Base-by-base conservation (phyloP, 1,140 invertebrate genomes). In the Penaeus indicus region DNA sequence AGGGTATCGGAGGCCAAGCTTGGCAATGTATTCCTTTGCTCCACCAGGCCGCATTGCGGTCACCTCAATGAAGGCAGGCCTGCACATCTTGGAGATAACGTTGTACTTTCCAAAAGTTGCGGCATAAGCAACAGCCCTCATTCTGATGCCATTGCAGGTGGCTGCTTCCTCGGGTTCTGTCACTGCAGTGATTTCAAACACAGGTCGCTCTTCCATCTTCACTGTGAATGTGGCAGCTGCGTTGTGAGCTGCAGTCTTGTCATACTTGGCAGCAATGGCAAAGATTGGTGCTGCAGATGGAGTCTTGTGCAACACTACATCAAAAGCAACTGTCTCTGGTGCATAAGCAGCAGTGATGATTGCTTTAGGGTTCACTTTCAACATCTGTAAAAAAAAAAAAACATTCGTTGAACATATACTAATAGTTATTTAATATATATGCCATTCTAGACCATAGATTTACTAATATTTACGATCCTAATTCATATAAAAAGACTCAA, bases 301-400 rank as follows among this genome's bases (percentile, higher is more conserved):
- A 83, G 86, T 78, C 80, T 84, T 83, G 42, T 77, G 80, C 69
- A 88, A 88, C 60, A 32, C 61, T 32, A 88, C 18, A 22, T 88
- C 81, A 77, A 88, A 63, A 22, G 62, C 86, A 60, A n/a, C 25
- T 21, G 80, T 83, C 13, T 83, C 42, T 25, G 47, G 80, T 62
- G 64, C 64, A 54, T 47, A 77, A 38, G 86, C 64, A 8, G 16
- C 67, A 18, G 60, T 60, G 22, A 88, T 19, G 32, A 32, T 84
- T 8, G 83, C 64, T 27, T 75, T 83, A 32, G 86, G 86, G 5
- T 63, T 54, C 13, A 77, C 67, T 16, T 38, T 67, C 18, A 88
- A 69, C 27, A 83, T 32, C 86, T 88, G 86, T 0, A 84, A 83
- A 72, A 83, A 72, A 75, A 18, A 22, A 82, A 72, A 22, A 82